Percentiles rank a stretch among this genome's conserved stretches.
These are phyloP conservation scores for Drosophila borborema DNA, from an alignment of 2,888 invertebrate species.

Conservation along the genomic window DNA sequence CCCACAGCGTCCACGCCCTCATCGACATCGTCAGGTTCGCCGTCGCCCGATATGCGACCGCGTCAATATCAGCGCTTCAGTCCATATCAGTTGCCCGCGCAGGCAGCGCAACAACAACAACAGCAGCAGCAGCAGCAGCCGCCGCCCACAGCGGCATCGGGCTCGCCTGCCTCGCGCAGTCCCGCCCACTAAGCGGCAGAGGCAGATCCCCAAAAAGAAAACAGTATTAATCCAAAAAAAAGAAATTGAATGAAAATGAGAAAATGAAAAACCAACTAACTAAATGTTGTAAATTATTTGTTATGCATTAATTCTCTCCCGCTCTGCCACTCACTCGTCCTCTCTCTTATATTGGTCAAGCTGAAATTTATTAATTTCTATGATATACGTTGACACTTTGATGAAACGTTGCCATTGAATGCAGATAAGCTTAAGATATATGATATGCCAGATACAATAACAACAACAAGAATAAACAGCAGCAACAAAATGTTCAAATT, in stretches of 20 bases:
- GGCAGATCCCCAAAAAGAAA: constrained; percentile 17
- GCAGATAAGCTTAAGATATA: constrained; percentile 76
- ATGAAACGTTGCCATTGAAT: constrained; percentile 79
- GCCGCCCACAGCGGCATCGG: constrained; percentile 40
- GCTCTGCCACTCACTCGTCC: constrained; percentile 1
- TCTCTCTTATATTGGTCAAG: constrained; percentile 31
- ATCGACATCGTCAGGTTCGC: constrained; percentile 84
- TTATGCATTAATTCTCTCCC: constrained; percentile 41
- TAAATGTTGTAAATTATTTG: constrained; percentile 81
- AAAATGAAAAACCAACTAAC: constrained; percentile 17
- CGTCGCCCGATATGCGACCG: constrained; percentile 84
- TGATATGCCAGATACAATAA: constrained; percentile 38
- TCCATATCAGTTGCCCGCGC: constrained; percentile 82
- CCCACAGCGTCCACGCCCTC: constrained; percentile 83
- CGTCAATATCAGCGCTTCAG: constrained; percentile 84
- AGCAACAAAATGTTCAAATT: constrained; percentile 40
- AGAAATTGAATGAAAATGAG: not conserved
- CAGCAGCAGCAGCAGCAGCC: constrained; percentile 36
- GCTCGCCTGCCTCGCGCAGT: constrained; percentile 68
- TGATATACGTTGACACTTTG: constrained; percentile 79
- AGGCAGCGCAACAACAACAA: constrained; percentile 40
- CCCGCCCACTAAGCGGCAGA: constrained; percentile 63
- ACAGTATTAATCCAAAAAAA: constrained; percentile 70
- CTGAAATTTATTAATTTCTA: constrained; percentile 76
- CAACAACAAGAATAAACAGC: constrained; percentile 30